Percentiles rank a stretch among this genome's conserved stretches.
Evolutionary conservation across 2,888 invertebrate species (phyloP).

Genomic region (Drosophila lutescens): DNA sequence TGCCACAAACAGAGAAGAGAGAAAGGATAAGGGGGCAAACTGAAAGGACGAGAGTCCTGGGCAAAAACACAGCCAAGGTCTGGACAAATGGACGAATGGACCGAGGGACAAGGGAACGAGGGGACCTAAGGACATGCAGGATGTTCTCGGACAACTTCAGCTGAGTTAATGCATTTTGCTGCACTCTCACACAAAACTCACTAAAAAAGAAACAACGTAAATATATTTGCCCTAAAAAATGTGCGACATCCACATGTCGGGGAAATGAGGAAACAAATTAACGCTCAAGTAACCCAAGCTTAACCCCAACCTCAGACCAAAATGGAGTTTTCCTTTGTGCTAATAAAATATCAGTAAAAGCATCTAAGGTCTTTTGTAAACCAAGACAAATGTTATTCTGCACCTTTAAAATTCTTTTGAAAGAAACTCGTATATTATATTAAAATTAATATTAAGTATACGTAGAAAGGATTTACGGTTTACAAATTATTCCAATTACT

Average conservation of each 20-base stretch:
- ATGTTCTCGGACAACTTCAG: constrained; percentile 48
- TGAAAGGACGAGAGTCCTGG: neutral
- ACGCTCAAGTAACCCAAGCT: constrained; percentile 10
- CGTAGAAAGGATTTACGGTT: no score
- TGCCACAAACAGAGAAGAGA: constrained; percentile 32
- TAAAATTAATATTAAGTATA: no score
- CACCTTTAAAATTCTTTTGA: neutral
- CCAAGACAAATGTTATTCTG: neutral
- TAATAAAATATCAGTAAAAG: neutral
- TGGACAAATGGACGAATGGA: constrained; percentile 15
- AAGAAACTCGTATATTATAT: neutral
- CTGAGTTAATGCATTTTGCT: constrained; percentile 71
- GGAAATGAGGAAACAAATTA: constrained; percentile 30
- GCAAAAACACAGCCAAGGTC: constrained; percentile 15
- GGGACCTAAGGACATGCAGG: constrained; percentile 22
- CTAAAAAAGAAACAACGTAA: constrained; percentile 15
- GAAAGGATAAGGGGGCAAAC: neutral
- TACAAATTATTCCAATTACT: no score
- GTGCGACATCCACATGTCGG: constrained; percentile 6
- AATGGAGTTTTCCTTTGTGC: neutral
- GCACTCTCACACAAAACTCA: constrained; percentile 40
- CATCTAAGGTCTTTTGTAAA: neutral
- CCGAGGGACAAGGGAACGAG: neutral
- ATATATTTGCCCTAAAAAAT: constrained; percentile 20
- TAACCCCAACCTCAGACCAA: neutral